phyloP scores from a whole-genome alignment of 2,888 invertebrate genomes.

The Acanthoscelides obtectus region DNA sequence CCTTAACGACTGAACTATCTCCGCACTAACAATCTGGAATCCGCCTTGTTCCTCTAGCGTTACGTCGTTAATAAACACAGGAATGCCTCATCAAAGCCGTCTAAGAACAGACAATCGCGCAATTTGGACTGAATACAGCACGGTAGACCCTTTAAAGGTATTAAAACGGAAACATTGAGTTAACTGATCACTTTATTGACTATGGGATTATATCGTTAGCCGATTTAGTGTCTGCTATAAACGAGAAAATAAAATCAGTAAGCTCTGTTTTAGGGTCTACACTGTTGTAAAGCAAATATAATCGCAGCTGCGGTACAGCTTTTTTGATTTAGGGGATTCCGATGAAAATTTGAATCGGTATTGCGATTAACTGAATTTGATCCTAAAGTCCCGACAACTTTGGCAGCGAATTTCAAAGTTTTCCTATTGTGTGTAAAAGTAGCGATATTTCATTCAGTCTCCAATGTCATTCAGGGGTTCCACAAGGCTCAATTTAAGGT shows the following conservation, averaged over 20 bases:
- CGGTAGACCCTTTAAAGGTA: background rate
- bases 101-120: background rate
- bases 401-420: too few species aligned
- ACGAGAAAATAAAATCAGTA: background rate
- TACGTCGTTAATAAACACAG: background rate
- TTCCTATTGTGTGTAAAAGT: too few species aligned
- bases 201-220: background rate
- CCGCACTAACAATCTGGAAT: background rate
- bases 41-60: background rate
- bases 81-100: background rate
- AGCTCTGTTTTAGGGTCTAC: background rate
- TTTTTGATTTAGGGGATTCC: too few species aligned
- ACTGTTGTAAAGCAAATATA: background rate
- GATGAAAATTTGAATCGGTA: too few species aligned
- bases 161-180: background rate
- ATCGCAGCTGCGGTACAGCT: background rate
- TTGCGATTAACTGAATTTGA: too few species aligned
- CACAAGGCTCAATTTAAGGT: too few species aligned
- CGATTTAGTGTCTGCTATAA: background rate
- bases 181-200: background rate
- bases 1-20: too few species aligned
- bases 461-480: too few species aligned
- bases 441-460: too few species aligned
- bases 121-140: background rate
- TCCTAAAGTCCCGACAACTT: too few species aligned